Evolutionary conservation across 2,888 invertebrate genomes (phyloP), one percentile per base, ranked within the genome.

Genomic region (Agrilus cyanescens): DNA sequence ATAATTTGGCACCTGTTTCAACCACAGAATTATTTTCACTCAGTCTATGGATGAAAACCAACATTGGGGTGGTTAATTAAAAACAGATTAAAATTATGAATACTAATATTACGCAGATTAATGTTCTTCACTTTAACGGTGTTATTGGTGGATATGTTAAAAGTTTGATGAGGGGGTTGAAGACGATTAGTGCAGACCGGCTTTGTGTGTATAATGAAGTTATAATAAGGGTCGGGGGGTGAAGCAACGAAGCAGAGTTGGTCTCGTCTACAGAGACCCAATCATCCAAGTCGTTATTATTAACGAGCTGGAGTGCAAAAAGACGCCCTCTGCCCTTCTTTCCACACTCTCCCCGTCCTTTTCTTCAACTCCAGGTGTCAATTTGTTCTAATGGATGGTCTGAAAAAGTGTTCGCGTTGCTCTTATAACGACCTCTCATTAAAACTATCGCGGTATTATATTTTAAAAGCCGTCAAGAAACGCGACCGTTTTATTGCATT

Each of bases 331-430:
- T 55, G 57, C 59, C 57, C 55, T 54, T 57, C 59, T 58, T 58
- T 60, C 62, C 25, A 25, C 25, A 25, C 25, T 25, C 25, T 25
- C 25, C 25, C 25, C 25, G 25, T 25, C 25, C 25, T 25, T 25
- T 25, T 25, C 25, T 25, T 25, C 25, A 25, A 25, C 25, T 25
- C 25, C 63, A 67, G 65, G 66, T 68, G 67, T 66, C 67, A 67
- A 67, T 67, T 68, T 68, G 66, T 67, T 66, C 63, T 68, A 67
- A 68, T 66, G 63, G 65, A 67, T 67, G 66, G 65, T 60, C 50
- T 52, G 54, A 55, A 56, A 56, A 57, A 55, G 50, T 54, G 55
- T 53, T 51, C 51, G 52, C 51, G 55, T 51, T 49, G 50, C 53
- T 52, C 53, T 54, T 57, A 55, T 56, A 57, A 56, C 57, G 55